These are phyloP conservation scores for Bungarus multicinctus DNA, from an alignment of 2,113 vertebrate genomes.

Conservation along the genomic window DNA sequence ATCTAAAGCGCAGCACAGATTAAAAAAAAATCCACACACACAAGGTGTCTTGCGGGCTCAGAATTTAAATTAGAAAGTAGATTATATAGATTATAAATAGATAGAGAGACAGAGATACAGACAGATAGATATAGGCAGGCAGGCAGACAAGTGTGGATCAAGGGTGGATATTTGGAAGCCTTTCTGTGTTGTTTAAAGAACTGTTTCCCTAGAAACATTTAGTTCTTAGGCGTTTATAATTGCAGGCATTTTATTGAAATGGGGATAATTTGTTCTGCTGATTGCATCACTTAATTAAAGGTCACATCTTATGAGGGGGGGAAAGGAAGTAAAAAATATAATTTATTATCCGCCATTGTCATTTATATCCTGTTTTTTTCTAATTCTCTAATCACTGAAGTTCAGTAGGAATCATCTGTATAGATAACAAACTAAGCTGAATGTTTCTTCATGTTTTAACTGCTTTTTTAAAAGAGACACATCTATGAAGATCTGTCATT, in stretches of 20 bases:
- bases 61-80: conserved; percentile 16
- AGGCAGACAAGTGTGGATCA: neutral
- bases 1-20: conserved; percentile 47
- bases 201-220: conserved; percentile 35
- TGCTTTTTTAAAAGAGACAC: neutral
- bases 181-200: conserved; percentile 41
- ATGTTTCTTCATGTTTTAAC: neutral
- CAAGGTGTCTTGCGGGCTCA: conserved; percentile 34
- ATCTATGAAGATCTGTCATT: neutral
- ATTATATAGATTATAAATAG: neutral
- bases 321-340: neutral
- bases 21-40: neutral
- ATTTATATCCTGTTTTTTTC: neutral
- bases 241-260: conserved; percentile 24
- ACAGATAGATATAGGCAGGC: neutral
- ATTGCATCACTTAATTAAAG: neutral
- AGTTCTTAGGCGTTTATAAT: conserved; percentile 27
- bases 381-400: neutral
- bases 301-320: neutral
- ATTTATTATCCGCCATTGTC: neutral
- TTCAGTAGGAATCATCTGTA: neutral
- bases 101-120: neutral
- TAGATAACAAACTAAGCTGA: neutral
- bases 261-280: neutral
- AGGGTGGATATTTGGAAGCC: conserved; percentile 40